Evolutionary conservation across 2,888 invertebrate genomes (phyloP), one percentile per base, ranked within the genome.

Genomic region (Spodoptera exigua): DNA sequence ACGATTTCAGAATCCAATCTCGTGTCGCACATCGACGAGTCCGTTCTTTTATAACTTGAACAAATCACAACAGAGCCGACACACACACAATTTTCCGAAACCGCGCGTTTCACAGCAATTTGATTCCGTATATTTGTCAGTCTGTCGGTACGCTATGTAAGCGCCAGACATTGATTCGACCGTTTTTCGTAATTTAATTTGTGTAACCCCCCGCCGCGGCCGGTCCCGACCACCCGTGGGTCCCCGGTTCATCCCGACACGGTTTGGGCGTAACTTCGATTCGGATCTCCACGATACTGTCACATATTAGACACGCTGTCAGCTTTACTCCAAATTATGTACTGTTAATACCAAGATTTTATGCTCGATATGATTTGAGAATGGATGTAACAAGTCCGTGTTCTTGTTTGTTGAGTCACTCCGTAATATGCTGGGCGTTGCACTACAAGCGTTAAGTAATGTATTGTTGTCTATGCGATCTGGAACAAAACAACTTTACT

Each of bases 131-230:
- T 63, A 76, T 76, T 78, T 66, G 76, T 66, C 61, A 65, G 64
- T 61, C 54, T 61, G 67, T 71, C 58, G 57, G 61, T 69, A 67
- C 65, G 70, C 69, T 71, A 72, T 72, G 66, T 83, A 83, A 81
- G 77, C 70, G 74, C 67, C 79, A 77, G 80, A 80, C 80, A 81
- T 83, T 79, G 84, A 81, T 73, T 83, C 82, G 73, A 75, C 73
- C 79, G 81, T 83, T 86, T 86, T 84, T 82, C 81, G 82, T 87
- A 84, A 86, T 85, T 84, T 80, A 80, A 84, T 84, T 85, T 79
- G 81, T 80, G 75, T 78, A 80, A 75, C 82, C 81, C 82, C 84
- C 86, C 78, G 77, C 68, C 36, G 86, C 68, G 81, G 57, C 67
- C 59, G 76, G 64, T 17, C 55, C 66, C 62, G 58, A 55, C 61